Base-by-base conservation (phyloP, 2,113 vertebrate genomes). In the Pardalotus punctatus region DNA sequence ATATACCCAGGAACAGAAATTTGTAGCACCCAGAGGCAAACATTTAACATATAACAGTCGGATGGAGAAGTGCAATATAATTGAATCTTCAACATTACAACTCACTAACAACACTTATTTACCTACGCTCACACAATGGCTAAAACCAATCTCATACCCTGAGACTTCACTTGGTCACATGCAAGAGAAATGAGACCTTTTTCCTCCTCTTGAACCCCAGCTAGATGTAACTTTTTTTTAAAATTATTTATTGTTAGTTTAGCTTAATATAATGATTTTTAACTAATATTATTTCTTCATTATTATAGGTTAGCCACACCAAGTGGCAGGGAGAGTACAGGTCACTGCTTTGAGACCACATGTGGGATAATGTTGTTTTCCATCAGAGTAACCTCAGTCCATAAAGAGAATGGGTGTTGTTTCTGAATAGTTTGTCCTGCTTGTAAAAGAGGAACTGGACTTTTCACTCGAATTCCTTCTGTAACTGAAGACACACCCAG, bases 291-390 rank as follows among this genome's bases (percentile, higher is more conserved):
- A n/a, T 60, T 70, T 66, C 19, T n/a, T 45, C 16, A 38, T 56
- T 67, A 19, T 7, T 19, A 29, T 2, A 40, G 10, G 25, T 57
- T 13, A 81, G 17, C 19, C 31, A 54, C 17, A 29, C 6, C 27
- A 27, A 2, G 1, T 12, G 42, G 25, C 8, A 78, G 12, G 3
- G 23, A 47, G 48, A 5, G 9, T 6, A 21, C 5, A 43, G n/a
- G 23, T 48, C 25, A 19, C 35, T 36, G 40, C 51, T 31, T n/a
- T 66, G 21, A 60, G 60, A 56, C 20, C 48, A 21, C 23, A 6
- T 0, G 1, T 7, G 7, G 20, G 28, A 69, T 12, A 50, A 4
- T 1, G 14, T 1, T 3, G 4, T 54, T 57, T 38, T 18, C 14
- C 24, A 43, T 2, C n/a, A 29, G 6, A 42, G 21, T 11, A 42